Evolutionary conservation across 1,140 invertebrate species (phyloP).

Genomic region (Eumaeus atala): DNA sequence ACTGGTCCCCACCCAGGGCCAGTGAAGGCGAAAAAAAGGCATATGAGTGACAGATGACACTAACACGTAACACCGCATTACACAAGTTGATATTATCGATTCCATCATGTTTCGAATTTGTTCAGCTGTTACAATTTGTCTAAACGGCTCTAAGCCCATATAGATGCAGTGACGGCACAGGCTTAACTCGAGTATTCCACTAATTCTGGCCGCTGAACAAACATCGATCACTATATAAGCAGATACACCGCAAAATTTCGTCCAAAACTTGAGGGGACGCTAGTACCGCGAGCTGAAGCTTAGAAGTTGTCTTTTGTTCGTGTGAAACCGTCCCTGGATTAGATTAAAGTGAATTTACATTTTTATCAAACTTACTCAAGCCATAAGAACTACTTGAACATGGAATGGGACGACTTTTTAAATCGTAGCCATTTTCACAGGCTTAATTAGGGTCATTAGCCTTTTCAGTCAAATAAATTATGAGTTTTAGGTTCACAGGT

Average conservation of each 20-base stretch:
- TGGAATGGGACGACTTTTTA: not conserved
- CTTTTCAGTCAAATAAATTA: too few relatives aligned
- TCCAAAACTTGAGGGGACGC: not conserved
- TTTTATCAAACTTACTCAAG: slow-evolving; percentile 6
- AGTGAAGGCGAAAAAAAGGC: too few relatives aligned
- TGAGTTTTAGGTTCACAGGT: too few relatives aligned
- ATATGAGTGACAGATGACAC: too few relatives aligned
- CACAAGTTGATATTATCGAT: too few relatives aligned
- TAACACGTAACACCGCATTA: too few relatives aligned
- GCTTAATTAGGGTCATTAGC: too few relatives aligned
- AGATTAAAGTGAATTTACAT: slow-evolving; percentile 8
- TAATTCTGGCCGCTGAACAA: slow-evolving; percentile 45
- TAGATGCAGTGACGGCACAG: slow-evolving; percentile 26
- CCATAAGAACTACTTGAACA: not conserved
- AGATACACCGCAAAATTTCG: slow-evolving; percentile 33
- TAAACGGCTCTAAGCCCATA: too few relatives aligned
- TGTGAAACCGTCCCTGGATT: slow-evolving; percentile 30
- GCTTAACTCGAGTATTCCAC: slow-evolving; percentile 52
- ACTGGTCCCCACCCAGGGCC: too few relatives aligned
- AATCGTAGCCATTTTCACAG: too few relatives aligned
- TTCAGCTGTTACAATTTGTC: too few relatives aligned
- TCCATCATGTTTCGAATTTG: too few relatives aligned
- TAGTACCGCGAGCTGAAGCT: slow-evolving; percentile 19
- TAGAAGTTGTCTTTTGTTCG: slow-evolving; percentile 34
- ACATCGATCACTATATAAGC: slow-evolving; percentile 52